Base-by-base conservation (phyloP, 2,797 vertebrate genomes). In the Harpagifer antarcticus region DNA sequence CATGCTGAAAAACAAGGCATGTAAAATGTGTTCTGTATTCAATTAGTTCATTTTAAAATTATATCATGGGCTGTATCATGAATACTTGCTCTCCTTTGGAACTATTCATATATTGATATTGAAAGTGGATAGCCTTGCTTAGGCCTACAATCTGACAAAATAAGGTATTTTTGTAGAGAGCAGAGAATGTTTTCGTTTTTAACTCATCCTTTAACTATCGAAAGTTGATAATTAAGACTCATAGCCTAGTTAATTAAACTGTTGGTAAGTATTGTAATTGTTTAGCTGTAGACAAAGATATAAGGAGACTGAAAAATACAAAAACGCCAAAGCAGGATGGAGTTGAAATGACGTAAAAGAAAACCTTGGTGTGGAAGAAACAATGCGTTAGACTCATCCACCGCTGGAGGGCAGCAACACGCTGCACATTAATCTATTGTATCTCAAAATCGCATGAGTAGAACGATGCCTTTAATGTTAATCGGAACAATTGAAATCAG, bases 381-480 rank as follows among this genome's bases (percentile, higher is more conserved):
- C 27, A 31, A 27, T 13, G 23, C 71, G 11, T 50, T 9, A 23
- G 15, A 10, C n/a, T 2, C 5, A 0, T 61, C 62, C 2, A 70
- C 71, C 88, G 75, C 52, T 47, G 43, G 90, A 76, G 66, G 70
- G 74, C 83, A 83, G 80, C 76, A 89, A 31, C 13, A 3, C 20
- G 16, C 61, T 55, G 54, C 44, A 50, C 14, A 57, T 20, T 1
- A 56, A 27, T 17, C 20, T 31, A 0, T 40, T 1, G 53, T 67
- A 23, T 61, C 27, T 58, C 16, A 13, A 47, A 75, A 60, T 55
- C 31, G 64, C 3, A 23, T 4, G 6, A 67, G 76, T n/a, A 55
- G n/a, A 16, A 1, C 33, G 78, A 31, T 57, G 42, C 47, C 3
- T 89, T 88, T 44, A 45, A 0, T 0, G 3, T 6, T 23, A 19